Percentiles rank a stretch among this genome's conserved stretches.
Conservation (phyloP, 1,140 invertebrate genomes). For the Lepidurus apus region DNA sequence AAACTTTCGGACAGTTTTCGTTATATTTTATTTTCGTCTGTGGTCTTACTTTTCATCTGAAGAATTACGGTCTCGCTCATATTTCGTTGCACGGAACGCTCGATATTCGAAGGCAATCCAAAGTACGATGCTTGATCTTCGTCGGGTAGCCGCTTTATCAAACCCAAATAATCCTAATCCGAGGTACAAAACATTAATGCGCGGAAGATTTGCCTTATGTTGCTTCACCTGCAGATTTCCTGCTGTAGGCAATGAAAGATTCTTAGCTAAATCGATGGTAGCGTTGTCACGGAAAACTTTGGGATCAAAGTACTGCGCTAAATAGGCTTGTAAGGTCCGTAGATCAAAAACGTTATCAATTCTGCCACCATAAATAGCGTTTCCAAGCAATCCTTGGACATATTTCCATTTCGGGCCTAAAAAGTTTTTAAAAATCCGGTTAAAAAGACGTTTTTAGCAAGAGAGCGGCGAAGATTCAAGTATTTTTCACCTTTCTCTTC, state of each 20-base stretch:
- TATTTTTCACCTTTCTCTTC: constrained; percentile 1
- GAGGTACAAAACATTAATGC: constrained; percentile 28
- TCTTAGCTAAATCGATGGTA: constrained; percentile 49
- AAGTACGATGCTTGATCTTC: constrained; percentile 64
- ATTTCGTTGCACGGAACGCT: constrained; percentile 67
- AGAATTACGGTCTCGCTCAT: constrained; percentile 57
- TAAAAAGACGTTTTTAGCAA: constrained; percentile 20
- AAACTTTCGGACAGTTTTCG: background rate
- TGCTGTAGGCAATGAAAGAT: constrained; percentile 49
- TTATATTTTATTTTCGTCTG: constrained; percentile 29
- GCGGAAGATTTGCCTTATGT: constrained; percentile 23
- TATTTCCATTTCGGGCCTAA: constrained; percentile 53
- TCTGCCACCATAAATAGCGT: constrained; percentile 80
- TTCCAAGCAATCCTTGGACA: constrained; percentile 70
- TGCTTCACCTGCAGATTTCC: constrained; percentile 48
- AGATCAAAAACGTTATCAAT: constrained; percentile 76
- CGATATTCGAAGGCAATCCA: constrained; percentile 74
- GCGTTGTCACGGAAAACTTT: constrained; percentile 51
- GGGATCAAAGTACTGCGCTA: constrained; percentile 64
- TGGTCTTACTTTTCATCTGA: constrained; percentile 55
- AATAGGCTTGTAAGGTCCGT: constrained; percentile 64
- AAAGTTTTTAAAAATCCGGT: constrained; percentile 24
- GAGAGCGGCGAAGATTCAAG: background rate
- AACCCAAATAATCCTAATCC: constrained; percentile 56
- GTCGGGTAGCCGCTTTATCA: constrained; percentile 60